Base-by-base conservation (phyloP, 2,888 invertebrate species). In the Minunthozetes semirufus region DNA sequence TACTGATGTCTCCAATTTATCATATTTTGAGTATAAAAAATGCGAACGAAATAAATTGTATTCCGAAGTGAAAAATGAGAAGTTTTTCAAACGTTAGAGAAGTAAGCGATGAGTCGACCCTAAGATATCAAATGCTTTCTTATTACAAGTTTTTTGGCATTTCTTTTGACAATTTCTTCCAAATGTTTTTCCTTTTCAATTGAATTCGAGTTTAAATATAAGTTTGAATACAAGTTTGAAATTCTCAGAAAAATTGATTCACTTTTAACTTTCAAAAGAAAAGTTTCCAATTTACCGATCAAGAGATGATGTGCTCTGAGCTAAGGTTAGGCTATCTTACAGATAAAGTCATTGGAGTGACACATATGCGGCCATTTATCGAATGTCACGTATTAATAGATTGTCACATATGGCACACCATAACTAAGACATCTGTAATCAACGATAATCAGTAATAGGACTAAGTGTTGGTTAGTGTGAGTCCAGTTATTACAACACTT, bases 31-130 rank as follows among this genome's bases (percentile, higher is more conserved):
- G 27, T 46, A 70, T 22, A 46, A 70, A 70, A 48, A 46, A 3
- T 48, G 63, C 33, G 19, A 38, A 38, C 29, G 38, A 70, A 70
- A 38, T 48, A 70, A 48, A 70, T 70, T 70, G 70, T 70, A 48
- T 46, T 70, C 38, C 11, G 11, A 66, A 59, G 25, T 59, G 33
- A 66, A n/a, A 66, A 38, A 33, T 66, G 33, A 33, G 27, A 59
- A 59, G 27, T 59, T 27, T 59, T 59, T 25, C 25, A 8, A 27
- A 13, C 4, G 8, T 27, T 6, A 8, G 13, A 56, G 13, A 22
- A 22, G 59, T 27, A 59, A 59, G 59, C 29, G 59, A 59, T 59
- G 42, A 42, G 42, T 9, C 8, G 42, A 42, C 42, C 42, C 11
- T 13, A 8, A 13, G 42, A 42, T 42, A 42, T 13, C 42, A 42